Evolutionary conservation across 2,888 invertebrate genomes (phyloP).

Genomic region (Fragum fragum): DNA sequence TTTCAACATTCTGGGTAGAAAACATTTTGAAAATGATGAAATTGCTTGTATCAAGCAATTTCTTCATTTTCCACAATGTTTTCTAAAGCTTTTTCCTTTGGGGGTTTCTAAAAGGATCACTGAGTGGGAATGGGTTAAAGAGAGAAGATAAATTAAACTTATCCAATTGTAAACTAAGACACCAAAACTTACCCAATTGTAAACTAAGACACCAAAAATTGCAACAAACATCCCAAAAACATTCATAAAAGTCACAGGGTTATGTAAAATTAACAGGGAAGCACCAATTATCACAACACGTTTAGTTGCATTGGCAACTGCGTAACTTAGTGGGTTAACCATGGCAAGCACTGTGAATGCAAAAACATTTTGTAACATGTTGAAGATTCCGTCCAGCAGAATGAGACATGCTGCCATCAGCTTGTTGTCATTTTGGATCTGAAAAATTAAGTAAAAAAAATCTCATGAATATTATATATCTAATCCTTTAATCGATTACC

Average conservation of each 20-base stretch:
- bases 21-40: no score
- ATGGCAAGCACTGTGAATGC: conserved; percentile 96
- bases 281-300: conserved; percentile 95
- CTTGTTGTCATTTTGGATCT: conserved; percentile 80
- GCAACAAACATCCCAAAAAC: conserved; percentile 96
- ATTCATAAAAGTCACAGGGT: conserved; percentile 96
- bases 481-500: no score
- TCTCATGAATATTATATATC: no score
- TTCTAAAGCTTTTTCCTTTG: no score
- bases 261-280: conserved; percentile 94
- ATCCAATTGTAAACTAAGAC: conserved; percentile 96
- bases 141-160: conserved; percentile 49
- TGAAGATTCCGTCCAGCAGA: conserved; percentile 94
- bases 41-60: no score
- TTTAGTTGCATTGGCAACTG: conserved; percentile 98
- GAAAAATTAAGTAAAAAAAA: conserved; percentile 39
- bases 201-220: conserved; percentile 95
- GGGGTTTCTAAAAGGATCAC: no score
- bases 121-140: no score
- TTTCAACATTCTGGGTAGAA: no score
- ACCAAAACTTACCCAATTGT: conserved; percentile 92
- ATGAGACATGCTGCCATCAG: conserved; percentile 88
- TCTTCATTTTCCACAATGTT: no score
- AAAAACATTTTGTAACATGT: conserved; percentile 97
- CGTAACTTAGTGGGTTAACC: conserved; percentile 97